A percentile compares a stretch with the other conserved stretches of the same genome.
Evolutionary conservation across 2,888 invertebrate species (phyloP).

Genomic region (Noctua pronuba): DNA sequence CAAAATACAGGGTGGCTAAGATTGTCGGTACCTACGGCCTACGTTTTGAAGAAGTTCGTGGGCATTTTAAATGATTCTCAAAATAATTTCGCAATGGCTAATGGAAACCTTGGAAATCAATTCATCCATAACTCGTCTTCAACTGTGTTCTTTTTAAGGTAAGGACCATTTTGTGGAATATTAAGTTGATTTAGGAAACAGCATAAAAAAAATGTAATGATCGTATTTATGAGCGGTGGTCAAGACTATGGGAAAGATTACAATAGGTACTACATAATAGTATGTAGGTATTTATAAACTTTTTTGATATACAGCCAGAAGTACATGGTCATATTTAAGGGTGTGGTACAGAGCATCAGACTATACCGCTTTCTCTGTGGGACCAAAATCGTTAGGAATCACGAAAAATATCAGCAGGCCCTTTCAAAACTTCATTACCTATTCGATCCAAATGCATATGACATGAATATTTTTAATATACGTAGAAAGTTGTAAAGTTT

Average conservation of each 20-base stretch:
- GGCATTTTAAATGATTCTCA: background rate
- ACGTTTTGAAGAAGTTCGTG: background rate
- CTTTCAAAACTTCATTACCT: background rate
- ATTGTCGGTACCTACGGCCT: background rate
- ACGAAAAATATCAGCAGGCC: background rate
- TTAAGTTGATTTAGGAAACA: background rate
- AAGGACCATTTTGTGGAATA: background rate
- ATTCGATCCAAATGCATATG: background rate
- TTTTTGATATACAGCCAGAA: slow-evolving; percentile 1
- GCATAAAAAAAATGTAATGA: background rate
- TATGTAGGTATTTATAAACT: background rate
- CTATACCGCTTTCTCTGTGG: background rate
- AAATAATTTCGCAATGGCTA: background rate
- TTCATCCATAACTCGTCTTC: background rate
- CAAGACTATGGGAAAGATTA: slow-evolving; percentile 9
- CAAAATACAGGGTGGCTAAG: background rate
- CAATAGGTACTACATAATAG: background rate
- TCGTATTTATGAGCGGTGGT: background rate
- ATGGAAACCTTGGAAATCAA: background rate
- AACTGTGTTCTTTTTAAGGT: background rate
- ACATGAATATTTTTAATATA: background rate
- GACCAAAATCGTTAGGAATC: background rate
- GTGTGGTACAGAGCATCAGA: background rate
- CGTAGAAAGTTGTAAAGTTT: background rate
- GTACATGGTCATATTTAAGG: background rate